Evolutionary conservation across 1,140 invertebrate genomes (phyloP).

Genomic region (Pseudomyrmex cubaensis): DNA sequence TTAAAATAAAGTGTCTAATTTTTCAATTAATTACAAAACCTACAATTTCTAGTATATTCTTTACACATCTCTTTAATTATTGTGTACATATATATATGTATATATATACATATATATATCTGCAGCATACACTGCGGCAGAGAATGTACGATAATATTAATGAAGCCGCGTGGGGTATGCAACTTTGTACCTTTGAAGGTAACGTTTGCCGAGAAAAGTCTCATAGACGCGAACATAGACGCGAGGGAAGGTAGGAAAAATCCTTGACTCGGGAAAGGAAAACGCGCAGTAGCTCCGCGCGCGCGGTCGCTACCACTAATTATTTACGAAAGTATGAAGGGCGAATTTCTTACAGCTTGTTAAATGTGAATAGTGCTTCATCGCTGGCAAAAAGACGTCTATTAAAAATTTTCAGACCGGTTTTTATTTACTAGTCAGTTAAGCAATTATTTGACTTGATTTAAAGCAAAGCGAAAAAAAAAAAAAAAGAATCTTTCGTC

Average conservation of each 20-base stretch:
- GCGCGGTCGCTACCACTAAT: slow-evolving; percentile 53
- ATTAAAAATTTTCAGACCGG: not conserved
- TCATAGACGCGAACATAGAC: not conserved
- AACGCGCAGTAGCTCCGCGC: slow-evolving; percentile 22
- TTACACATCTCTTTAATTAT: not conserved
- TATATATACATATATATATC: not conserved
- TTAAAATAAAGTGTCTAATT: too few species aligned
- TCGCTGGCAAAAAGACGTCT: not conserved
- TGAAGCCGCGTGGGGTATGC: slow-evolving; percentile 17
- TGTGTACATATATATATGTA: not conserved
- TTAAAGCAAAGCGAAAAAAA: not conserved
- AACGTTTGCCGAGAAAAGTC: slow-evolving; percentile 59
- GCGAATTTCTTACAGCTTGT: slow-evolving; percentile 45
- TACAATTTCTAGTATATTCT: too few species aligned
- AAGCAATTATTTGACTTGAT: not conserved
- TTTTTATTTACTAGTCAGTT: not conserved
- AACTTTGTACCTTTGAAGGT: slow-evolving; percentile 54
- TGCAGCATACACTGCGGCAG: not conserved
- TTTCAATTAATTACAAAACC: too few species aligned
- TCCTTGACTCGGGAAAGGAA: slow-evolving; percentile 64
- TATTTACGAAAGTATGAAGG: slow-evolving; percentile 65
- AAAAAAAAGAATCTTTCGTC: not conserved
- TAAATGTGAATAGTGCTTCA: slow-evolving; percentile 14
- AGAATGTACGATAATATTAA: slow-evolving; percentile 62
- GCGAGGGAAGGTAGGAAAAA: slow-evolving; percentile 29